Conservation (phyloP, 2,113 vertebrate genomes). For the Craseonycteris thonglongyai region DNA sequence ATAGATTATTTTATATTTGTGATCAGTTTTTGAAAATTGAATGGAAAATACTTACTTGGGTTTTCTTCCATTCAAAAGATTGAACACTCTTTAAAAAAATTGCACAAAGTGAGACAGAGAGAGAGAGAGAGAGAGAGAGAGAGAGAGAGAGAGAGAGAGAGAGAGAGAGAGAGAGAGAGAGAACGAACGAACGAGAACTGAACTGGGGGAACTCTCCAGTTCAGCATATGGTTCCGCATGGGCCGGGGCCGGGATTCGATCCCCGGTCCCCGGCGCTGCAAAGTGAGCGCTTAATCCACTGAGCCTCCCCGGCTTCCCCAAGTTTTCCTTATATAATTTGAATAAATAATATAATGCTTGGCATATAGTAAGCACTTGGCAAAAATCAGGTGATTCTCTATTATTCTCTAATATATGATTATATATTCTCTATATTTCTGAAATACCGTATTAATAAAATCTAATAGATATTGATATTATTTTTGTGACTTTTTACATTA, state of each 20-base stretch:
- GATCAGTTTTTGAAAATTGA: slow-evolving; percentile 6
- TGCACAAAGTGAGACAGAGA: neutral
- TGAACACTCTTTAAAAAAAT: neutral
- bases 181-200: no score
- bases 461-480: neutral
- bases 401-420: no score
- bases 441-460: neutral
- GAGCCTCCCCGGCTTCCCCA: no score
- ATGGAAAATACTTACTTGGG: neutral
- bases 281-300: no score
- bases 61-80: neutral
- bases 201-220: no score
- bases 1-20: neutral
- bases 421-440: no score
- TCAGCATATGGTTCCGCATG: no score
- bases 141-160: no score
- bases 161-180: no score
- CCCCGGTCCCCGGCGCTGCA: no score
- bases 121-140: no score
- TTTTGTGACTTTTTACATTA: neutral
- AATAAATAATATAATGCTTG: neutral
- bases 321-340: neutral
- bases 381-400: neutral
- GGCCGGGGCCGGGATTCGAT: no score
- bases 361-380: neutral